These are phyloP conservation scores for Sipha flava DNA, from an alignment of 1,140 invertebrate genomes.

Conservation along the genomic window DNA sequence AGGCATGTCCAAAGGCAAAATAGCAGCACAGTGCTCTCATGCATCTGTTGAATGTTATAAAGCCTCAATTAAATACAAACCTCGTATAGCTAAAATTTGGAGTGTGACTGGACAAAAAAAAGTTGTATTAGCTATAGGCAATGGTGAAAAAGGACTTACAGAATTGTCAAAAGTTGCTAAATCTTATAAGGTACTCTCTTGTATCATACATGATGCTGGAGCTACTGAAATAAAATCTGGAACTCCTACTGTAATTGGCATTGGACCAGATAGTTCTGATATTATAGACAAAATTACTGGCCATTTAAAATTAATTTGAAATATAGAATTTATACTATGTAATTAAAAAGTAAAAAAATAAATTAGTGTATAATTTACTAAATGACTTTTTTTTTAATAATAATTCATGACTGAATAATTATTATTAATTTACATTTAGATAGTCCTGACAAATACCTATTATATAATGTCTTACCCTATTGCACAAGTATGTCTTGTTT, in stretches of 20 bases:
- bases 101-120: constrained; percentile 70
- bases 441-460: no score
- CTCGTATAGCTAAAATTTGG: constrained; percentile 63
- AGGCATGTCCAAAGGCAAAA: constrained; percentile 91
- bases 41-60: constrained; percentile 74
- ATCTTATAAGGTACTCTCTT: constrained; percentile 57
- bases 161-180: constrained; percentile 59
- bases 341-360: no score
- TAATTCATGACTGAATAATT: no score
- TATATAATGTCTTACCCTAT: no score
- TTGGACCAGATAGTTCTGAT: constrained; percentile 73
- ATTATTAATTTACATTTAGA: no score
- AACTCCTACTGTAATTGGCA: constrained; percentile 75
- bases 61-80: constrained; percentile 53
- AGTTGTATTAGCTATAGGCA: constrained; percentile 60
- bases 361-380: no score
- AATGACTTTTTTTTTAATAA: no score
- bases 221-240: constrained; percentile 80
- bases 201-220: constrained; percentile 76
- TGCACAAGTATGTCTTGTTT: no score
- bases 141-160: constrained; percentile 53
- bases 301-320: constrained; percentile 72
- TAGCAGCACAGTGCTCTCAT: constrained; percentile 86
- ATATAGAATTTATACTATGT: no score
- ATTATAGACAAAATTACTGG: constrained; percentile 75